Base-by-base conservation (phyloP, 2,888 invertebrate species). In the Heterodera filipjevi region DNA sequence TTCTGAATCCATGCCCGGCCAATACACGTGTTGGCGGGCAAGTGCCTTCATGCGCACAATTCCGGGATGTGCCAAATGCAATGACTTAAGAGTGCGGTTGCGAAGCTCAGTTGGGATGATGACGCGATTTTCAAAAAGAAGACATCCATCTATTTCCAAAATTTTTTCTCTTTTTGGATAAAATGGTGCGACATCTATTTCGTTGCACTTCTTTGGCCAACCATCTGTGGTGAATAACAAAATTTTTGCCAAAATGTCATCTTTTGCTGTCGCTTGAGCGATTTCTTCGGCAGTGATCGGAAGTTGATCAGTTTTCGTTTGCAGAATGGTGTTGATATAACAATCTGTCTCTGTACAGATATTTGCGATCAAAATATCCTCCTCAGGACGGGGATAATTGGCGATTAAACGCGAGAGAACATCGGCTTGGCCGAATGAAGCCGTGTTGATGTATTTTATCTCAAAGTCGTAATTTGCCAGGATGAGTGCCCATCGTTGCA, bases 381-480 rank as follows among this genome's bases (percentile, higher is more conserved):
- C 74, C n/a, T 73, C 74, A 14, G 39, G 46, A 19, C 59, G 66
- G 19, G 74, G 27, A 30, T 70, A 70, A 53, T 39, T 46, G 22
- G 46, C 49, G 2, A 78, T 76, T 32, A 87, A 77, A 6, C 89
- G 76, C 2, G 87, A 89, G 22, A 90, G 82, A 16, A 84, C 84
- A 81, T 90, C 89, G 32, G 88, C 89, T 79, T 90, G 87, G 3
- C 85, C 87, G 81, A 89, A 89, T 8, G 82, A 68, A 0, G 74
- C 66, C 0, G 88, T 87, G 22, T 82, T 81, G 14, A 82, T 72
- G 78, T 87, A 89, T 73, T 85, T 81, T 71, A 90, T 87, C 16
- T 82, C 82, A 81, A 89, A 89, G 71, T 87, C 81, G 79, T 90
- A 90, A 3, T 84, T 88, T 2, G 89, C 84, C 53, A 90, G 79